Conservation (phyloP, 2,888 invertebrate genomes). For the Sphaerophoria rueppellii region DNA sequence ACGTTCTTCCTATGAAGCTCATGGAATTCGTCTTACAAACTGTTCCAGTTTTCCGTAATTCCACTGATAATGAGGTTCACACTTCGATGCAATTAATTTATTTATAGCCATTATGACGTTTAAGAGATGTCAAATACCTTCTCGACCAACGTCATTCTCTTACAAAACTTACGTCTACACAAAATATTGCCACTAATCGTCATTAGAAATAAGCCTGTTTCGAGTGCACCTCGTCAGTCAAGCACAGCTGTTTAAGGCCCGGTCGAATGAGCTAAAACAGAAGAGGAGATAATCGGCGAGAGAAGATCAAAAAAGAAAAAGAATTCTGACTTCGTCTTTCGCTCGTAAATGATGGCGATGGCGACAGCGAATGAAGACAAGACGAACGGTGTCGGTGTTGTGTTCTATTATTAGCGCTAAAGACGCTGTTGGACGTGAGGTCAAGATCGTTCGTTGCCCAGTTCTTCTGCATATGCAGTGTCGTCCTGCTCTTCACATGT, state of each 20-base stretch:
- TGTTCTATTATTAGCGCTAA: constrained; percentile 64
- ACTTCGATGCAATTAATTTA: background rate
- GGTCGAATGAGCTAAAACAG: background rate
- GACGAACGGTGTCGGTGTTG: background rate
- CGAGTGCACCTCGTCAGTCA: too few species aligned
- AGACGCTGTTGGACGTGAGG: constrained; percentile 65
- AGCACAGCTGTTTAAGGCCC: constrained; percentile 33
- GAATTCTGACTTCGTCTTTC: constrained; percentile 18
- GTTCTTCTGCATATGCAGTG: constrained; percentile 1
- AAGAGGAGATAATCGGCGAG: background rate
- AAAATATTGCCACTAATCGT: background rate
- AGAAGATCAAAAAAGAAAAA: constrained; percentile 19
- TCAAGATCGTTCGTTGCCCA: constrained; percentile 73
- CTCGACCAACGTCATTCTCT: background rate
- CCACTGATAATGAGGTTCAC: too few species aligned
- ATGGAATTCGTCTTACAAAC: too few species aligned
- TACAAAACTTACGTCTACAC: background rate
- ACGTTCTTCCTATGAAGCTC: too few species aligned
- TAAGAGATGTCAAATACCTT: background rate
- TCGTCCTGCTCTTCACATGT: constrained; percentile 27
- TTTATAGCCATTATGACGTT: background rate
- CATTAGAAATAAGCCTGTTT: background rate
- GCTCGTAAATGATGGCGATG: constrained; percentile 30
- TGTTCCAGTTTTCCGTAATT: too few species aligned
- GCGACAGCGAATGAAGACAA: background rate